Evolutionary conservation across 1,140 invertebrate species (phyloP), one percentile per base, ranked within the genome.

Genomic region (Drosophila ogumai): DNA sequence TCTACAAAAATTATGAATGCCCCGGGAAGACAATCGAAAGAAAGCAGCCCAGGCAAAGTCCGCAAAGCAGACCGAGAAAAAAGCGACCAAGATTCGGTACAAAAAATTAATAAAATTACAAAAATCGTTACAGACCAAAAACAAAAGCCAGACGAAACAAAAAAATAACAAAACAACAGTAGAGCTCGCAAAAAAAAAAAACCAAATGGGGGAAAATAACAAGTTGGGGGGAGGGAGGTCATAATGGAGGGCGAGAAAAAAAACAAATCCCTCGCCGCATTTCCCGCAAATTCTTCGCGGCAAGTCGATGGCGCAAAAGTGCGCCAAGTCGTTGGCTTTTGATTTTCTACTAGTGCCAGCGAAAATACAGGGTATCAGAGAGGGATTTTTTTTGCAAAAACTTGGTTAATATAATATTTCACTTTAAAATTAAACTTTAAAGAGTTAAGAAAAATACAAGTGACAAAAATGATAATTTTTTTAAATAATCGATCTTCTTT

Each of bases 71-170:
- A 38, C 40, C 9, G 9, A 49, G 43, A 56, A 32, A 56, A 68
- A 38, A 31, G 31, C 10, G 17, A 36, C 40, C 40, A 46, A 36
- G 17, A 32, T 36, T 36, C 34, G 22, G 25, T 15, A 43, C 40
- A 55, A 54, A 58, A 72, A 78, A 79, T 63, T 72, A 79, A 69
- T 75, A 81, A 81, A 75, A 81, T 81, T 80, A 80, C 71, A 68
- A 80, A 64, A 80, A 72, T 59, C 43, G 54, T 75, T 75, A 46
- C 58, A 60, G 49, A 55, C 59, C 56, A 55, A 44, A 68, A 59
- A 64, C 41, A 75, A 71, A 75, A 61, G 63, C 43, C 58, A 61
- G 22, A 65, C 63, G 63, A 46, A 57, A 34, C 25, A 28, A 38
- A 36, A 12, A 8, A 19, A 22, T 22, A 22, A 8, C 12, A 36